Conservation (phyloP, 2,888 invertebrate genomes). For the Callyntrura guangdongensis region DNA sequence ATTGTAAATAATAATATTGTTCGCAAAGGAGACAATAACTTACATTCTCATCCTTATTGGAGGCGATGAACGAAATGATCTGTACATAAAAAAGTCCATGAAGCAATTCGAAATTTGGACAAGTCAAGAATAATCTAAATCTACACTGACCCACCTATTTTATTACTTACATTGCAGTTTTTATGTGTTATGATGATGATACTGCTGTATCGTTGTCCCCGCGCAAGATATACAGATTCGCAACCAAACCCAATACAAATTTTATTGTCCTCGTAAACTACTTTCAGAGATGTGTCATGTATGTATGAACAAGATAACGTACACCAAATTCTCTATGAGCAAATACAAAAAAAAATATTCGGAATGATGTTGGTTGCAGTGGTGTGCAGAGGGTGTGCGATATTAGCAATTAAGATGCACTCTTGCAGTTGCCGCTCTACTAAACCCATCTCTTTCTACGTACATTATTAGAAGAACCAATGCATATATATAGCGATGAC, state of each 20-base stretch:
- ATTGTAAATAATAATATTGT: not conserved
- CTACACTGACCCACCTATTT: slow-evolving; percentile 27
- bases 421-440: too few species aligned
- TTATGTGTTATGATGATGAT: too few species aligned
- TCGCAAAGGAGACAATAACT: too few species aligned
- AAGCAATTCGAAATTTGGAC: slow-evolving; percentile 29
- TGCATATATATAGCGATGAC: too few species aligned
- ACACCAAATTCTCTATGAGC: not conserved
- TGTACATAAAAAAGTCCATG: slow-evolving; percentile 4
- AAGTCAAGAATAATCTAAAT: slow-evolving; percentile 10
- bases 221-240: not conserved
- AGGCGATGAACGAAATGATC: not conserved
- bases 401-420: too few species aligned
- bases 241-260: slow-evolving; percentile 7
- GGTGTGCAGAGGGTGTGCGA: too few species aligned
- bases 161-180: not conserved
- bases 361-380: not conserved
- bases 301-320: not conserved
- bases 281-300: slow-evolving; percentile 1
- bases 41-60: not conserved
- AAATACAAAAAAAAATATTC: not conserved
- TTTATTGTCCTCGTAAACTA: slow-evolving; percentile 8
- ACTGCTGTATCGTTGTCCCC: not conserved
- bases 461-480: too few species aligned
- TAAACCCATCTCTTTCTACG: too few species aligned